Percentiles rank a stretch among this genome's conserved stretches.
Evolutionary conservation across 2,797 vertebrate species (phyloP).

Genomic region (Macrochelys suwanniensis): DNA sequence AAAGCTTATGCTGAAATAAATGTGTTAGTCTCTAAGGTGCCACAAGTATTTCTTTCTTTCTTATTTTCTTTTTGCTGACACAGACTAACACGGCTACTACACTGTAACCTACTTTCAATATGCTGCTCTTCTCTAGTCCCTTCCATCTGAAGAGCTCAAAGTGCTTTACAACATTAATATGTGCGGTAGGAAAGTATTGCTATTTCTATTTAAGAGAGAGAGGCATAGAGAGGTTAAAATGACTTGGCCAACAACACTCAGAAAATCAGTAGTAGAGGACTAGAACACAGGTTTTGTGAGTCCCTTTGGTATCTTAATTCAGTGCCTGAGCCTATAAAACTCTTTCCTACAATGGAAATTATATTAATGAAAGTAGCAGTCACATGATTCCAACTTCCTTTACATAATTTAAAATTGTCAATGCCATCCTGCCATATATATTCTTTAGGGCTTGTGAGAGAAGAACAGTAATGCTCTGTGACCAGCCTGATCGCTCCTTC

Average conservation of each 20-base stretch:
- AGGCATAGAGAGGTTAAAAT: slow-evolving; percentile 43
- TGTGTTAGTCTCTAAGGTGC: too few species aligned
- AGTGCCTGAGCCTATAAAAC: slow-evolving; percentile 25
- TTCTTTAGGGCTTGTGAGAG: background rate
- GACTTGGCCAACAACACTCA: slow-evolving; percentile 9
- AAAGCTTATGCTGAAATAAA: too few species aligned
- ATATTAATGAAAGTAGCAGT: slow-evolving; percentile 22
- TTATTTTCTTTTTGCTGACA: too few species aligned
- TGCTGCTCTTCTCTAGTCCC: slow-evolving; percentile 9
- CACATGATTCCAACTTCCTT: slow-evolving; percentile 35
- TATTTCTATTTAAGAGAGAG: slow-evolving; percentile 38
- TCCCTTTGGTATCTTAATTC: slow-evolving; percentile 13
- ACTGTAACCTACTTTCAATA: background rate
- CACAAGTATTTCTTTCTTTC: too few species aligned
- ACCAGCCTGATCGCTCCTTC: background rate
- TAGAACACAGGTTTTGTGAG: slow-evolving; percentile 42
- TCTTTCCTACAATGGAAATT: slow-evolving; percentile 53
- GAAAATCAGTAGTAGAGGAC: slow-evolving; percentile 32
- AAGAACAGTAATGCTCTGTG: background rate
- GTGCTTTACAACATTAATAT: background rate
- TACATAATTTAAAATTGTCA: slow-evolving; percentile 20
- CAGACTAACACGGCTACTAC: too few species aligned
- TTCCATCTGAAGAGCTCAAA: background rate
- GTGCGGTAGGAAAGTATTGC: background rate
- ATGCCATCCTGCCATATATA: slow-evolving; percentile 21